phyloP scores from a whole-genome alignment of 2,888 invertebrate genomes.

The Dryococelus australis region DNA sequence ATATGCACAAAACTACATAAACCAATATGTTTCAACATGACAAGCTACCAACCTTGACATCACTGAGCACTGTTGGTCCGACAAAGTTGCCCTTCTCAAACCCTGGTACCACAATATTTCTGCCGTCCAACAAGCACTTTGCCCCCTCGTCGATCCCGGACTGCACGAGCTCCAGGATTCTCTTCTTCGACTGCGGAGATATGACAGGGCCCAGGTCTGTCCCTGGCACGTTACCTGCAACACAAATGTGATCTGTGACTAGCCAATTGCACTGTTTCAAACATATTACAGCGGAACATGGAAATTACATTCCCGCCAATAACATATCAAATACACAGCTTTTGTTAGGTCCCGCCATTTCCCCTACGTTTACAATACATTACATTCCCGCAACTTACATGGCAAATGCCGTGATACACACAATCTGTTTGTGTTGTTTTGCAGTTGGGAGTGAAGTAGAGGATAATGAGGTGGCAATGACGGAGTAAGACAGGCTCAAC shows the following conservation, averaged over 20 bases:
- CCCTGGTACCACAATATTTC: conserved; percentile 80
- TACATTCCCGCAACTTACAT: too few species aligned
- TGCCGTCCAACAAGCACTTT: conserved; percentile 86
- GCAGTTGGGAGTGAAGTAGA: too few species aligned
- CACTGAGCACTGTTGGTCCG: conserved; percentile 91
- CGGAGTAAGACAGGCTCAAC: too few species aligned
- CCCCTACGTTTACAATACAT: too few species aligned
- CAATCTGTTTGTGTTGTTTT: too few species aligned
- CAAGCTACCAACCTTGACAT: conserved; percentile 69
- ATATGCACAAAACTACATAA: too few species aligned
- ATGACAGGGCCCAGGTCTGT: conserved; percentile 93
- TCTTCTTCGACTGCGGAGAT: conserved; percentile 85
- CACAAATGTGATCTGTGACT: not conserved
- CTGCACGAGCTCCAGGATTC: conserved; percentile 83
- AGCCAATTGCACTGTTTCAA: not conserved
- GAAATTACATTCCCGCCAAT: too few species aligned
- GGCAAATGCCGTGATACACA: too few species aligned
- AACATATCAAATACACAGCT: too few species aligned
- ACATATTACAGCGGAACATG: not conserved
- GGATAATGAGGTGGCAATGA: too few species aligned
- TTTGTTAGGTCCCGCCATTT: too few species aligned
- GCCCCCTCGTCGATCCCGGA: conserved; percentile 88
- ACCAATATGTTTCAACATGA: too few species aligned
- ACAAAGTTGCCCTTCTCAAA: conserved; percentile 98
- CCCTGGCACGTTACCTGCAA: conserved; percentile 74